Percentiles rank a stretch among this genome's conserved stretches.
phyloP scores from a whole-genome alignment of 2,888 invertebrate species.

The Metallyticus violacea region DNA sequence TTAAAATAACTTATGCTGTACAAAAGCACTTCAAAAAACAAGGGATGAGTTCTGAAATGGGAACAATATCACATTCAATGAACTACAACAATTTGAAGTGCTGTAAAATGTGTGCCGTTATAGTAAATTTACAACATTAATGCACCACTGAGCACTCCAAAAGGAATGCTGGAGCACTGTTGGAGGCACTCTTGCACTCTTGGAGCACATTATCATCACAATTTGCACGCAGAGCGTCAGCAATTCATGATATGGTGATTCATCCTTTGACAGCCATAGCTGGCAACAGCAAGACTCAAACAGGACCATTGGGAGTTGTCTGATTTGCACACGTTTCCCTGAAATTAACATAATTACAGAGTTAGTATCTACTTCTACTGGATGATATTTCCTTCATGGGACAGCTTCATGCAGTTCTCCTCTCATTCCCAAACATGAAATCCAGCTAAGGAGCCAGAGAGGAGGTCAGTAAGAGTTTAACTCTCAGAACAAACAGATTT shows the following conservation, averaged over 20 bases:
- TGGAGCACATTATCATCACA: slow-evolving; percentile 12
- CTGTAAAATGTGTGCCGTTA: not conserved
- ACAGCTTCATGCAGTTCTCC: too few species aligned
- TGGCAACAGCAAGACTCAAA: not conserved
- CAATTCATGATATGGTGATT: slow-evolving; percentile 3
- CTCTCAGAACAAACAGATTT: too few species aligned
- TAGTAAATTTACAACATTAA: slow-evolving; percentile 13
- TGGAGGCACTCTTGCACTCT: slow-evolving; percentile 11
- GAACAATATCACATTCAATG: not conserved
- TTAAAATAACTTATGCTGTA: not conserved
- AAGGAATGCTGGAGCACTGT: slow-evolving; percentile 22
- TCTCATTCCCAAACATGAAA: too few species aligned
- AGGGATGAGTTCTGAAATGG: not conserved
- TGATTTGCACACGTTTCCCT: not conserved
- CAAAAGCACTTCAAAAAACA: not conserved
- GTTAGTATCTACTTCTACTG: not conserved
- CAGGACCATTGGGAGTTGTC: slow-evolving; percentile 11
- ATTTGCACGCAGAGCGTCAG: not conserved
- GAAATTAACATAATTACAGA: not conserved
- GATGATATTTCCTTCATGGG: too few species aligned
- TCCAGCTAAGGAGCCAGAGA: too few species aligned
- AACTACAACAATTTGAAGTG: not conserved
- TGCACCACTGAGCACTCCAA: not conserved
- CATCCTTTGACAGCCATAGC: not conserved
- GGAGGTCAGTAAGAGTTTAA: too few species aligned